Percentiles rank a stretch among this genome's conserved stretches.
phyloP scores from a whole-genome alignment of 2,113 vertebrate species.

The Sinocyclocheilus maitianheensis region DNA sequence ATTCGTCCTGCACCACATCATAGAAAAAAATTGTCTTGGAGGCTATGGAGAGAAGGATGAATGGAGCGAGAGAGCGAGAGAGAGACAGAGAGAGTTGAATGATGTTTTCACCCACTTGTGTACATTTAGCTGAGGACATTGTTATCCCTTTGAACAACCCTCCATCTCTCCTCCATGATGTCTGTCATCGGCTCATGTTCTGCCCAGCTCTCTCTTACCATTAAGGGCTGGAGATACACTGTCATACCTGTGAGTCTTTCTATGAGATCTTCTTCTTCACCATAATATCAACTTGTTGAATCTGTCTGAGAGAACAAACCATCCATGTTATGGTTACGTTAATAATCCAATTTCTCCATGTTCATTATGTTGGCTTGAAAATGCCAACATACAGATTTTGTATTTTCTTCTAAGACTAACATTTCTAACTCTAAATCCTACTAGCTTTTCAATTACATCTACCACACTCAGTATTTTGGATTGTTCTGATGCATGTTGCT shows the following conservation, averaged over 20 bases:
- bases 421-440: neutral
- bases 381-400: neutral
- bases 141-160: neutral
- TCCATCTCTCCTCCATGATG: neutral
- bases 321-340: neutral
- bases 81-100: neutral
- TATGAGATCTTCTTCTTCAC: neutral
- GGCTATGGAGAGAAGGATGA: neutral
- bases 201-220: neutral
- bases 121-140: constrained; percentile 14
- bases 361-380: neutral
- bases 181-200: neutral
- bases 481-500: neutral
- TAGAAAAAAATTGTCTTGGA: neutral
- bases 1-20: neutral
- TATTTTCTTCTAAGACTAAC: neutral
- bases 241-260: neutral
- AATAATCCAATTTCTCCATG: neutral
- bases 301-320: neutral
- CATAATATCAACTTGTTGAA: neutral
- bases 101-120: constrained; percentile 18
- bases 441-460: neutral
- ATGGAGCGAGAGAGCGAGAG: neutral
- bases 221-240: neutral
- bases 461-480: neutral